Evolutionary conservation across 2,113 vertebrate genomes (phyloP).

Genomic region (Todiramphus saurophagus): DNA sequence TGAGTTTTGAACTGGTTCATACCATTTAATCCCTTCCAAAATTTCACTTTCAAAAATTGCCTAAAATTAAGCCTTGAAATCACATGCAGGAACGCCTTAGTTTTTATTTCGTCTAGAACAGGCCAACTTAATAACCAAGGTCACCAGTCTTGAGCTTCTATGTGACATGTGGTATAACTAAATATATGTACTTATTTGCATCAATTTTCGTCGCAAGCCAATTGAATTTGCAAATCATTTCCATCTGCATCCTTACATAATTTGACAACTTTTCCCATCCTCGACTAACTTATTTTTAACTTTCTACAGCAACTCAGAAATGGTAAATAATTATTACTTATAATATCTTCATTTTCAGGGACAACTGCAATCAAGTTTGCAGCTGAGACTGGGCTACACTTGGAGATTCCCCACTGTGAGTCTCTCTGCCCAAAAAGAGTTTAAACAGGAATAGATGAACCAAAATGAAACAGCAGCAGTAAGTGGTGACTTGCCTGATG

Average conservation of each 20-base stretch:
- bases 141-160: background rate
- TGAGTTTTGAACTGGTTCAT: background rate
- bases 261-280: slow-evolving; percentile 24
- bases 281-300: slow-evolving; percentile 24
- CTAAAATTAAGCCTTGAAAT: background rate
- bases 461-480: background rate
- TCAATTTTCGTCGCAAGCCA: background rate
- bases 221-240: slow-evolving; percentile 45
- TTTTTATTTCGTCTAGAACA: background rate
- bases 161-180: slow-evolving; percentile 11
- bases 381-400: background rate
- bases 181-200: slow-evolving; percentile 31
- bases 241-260: slow-evolving; percentile 23
- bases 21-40: background rate
- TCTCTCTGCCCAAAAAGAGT: background rate
- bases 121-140: background rate
- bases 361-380: background rate
- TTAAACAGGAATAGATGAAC: background rate
- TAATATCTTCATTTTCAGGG: background rate
- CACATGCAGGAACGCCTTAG: background rate
- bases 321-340: slow-evolving; percentile 8
- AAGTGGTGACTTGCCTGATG: background rate
- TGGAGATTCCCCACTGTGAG: background rate
- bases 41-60: background rate
- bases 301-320: background rate